These are phyloP conservation scores for Microplitis mediator DNA, from an alignment of 1,140 invertebrate species.

Conservation along the genomic window DNA sequence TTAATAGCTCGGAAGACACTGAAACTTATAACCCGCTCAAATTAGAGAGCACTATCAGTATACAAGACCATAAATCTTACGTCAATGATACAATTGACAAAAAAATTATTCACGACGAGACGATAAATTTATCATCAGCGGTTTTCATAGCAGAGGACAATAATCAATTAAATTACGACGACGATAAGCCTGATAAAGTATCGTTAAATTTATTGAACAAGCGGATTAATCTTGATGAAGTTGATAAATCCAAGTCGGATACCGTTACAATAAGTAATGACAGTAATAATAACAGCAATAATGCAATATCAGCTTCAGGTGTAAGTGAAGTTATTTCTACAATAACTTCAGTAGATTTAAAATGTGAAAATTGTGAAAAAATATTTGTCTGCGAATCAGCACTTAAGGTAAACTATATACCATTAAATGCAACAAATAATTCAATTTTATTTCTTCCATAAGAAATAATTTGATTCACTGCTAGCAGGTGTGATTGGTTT, in stretches of 20 bases:
- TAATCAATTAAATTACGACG: not conserved
- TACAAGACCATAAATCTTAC: too few species aligned
- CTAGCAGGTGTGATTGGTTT: too few species aligned
- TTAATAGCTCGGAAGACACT: not conserved
- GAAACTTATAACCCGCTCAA: not conserved
- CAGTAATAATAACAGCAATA: not conserved
- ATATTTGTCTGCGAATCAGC: conserved; percentile 59
- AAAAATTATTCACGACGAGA: too few species aligned
- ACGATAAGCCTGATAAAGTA: not conserved
- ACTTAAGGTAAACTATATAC: conserved; percentile 50
- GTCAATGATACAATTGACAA: too few species aligned
- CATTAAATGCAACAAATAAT: not conserved
- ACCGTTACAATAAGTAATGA: not conserved
- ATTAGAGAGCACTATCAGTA: too few species aligned
- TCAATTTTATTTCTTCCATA: too few species aligned
- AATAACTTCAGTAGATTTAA: conserved; percentile 40
- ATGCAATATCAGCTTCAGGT: not conserved
- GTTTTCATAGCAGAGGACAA: not conserved
- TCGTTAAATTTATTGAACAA: not conserved
- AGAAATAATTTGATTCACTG: too few species aligned
- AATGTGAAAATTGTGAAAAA: conserved; percentile 59
- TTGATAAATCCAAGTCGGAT: not conserved
- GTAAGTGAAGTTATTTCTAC: not conserved
- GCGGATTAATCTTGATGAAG: not conserved
- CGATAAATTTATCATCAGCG: not conserved